phyloP scores from a whole-genome alignment of 2,113 vertebrate genomes.

The Abramis brama region DNA sequence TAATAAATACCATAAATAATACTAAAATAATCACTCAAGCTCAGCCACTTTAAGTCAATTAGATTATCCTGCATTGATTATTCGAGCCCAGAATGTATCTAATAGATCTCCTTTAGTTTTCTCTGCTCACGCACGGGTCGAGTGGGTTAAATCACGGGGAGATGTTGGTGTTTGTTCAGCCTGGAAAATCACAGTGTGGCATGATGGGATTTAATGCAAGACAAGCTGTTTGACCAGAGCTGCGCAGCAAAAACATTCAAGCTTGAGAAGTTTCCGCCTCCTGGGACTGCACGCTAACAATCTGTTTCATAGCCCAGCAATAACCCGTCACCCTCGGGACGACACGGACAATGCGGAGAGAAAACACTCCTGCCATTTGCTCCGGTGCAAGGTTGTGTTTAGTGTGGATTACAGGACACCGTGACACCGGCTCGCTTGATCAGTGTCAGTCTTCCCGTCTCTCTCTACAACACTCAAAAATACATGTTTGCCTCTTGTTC shows the following conservation, averaged over 20 bases:
- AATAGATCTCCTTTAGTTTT: background rate
- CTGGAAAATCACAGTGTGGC: constrained; percentile 18
- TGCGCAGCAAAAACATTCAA: constrained; percentile 59
- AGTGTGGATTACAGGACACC: background rate
- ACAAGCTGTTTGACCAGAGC: constrained; percentile 69
- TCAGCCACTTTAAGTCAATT: background rate
- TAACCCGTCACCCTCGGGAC: constrained; percentile 41
- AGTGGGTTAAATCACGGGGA: background rate
- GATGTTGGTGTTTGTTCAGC: constrained; percentile 33
- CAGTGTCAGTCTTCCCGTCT: background rate
- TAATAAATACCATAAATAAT: no score
- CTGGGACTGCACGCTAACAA: constrained; percentile 60
- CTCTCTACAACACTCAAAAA: no score
- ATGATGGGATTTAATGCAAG: constrained; percentile 64
- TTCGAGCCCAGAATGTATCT: background rate
- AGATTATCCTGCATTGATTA: background rate
- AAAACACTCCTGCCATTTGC: background rate
- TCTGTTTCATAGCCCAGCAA: constrained; percentile 58
- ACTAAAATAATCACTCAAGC: no score
- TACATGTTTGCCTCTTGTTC: no score
- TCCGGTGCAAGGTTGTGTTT: background rate
- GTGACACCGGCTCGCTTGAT: background rate
- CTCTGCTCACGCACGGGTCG: background rate
- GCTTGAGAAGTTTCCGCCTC: constrained; percentile 58
- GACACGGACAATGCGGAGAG: constrained; percentile 4